Conservation (phyloP, 2,113 vertebrate genomes). For the Morone chrysops region DNA sequence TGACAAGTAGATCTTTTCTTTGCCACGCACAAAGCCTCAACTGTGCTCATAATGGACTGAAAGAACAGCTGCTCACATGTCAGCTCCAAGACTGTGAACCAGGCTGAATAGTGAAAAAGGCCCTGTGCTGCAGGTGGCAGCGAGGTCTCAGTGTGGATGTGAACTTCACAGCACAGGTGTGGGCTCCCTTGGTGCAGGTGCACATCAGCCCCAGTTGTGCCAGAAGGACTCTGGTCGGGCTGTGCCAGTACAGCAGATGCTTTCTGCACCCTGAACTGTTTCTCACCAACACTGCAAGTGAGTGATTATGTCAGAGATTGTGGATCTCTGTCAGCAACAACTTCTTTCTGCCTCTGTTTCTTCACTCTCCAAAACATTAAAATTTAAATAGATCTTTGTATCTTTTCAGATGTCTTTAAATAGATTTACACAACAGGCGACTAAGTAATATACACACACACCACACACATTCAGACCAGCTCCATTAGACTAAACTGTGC, state of each 20-base stretch:
- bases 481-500: slow-evolving; percentile 78
- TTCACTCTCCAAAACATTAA: slow-evolving; percentile 4
- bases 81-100: slow-evolving; percentile 57
- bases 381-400: slow-evolving; percentile 6
- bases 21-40: slow-evolving; percentile 72
- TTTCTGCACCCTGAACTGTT: slow-evolving; percentile 60
- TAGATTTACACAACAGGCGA: slow-evolving; percentile 36
- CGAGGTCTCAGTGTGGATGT: background rate
- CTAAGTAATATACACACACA: slow-evolving; percentile 22
- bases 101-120: slow-evolving; percentile 17
- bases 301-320: slow-evolving; percentile 49
- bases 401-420: slow-evolving; percentile 8
- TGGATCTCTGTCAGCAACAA: slow-evolving; percentile 17
- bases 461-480: slow-evolving; percentile 30
- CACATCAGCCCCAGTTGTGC: background rate
- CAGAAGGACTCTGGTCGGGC: slow-evolving; percentile 53
- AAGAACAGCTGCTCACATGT: slow-evolving; percentile 74
- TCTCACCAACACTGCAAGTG: slow-evolving; percentile 25
- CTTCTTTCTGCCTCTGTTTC: background rate
- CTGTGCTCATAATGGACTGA: slow-evolving; percentile 74
- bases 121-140: slow-evolving; percentile 50
- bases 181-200: slow-evolving; percentile 50
- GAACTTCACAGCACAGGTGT: slow-evolving; percentile 52
- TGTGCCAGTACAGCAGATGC: slow-evolving; percentile 48
- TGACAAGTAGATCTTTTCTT: slow-evolving; percentile 75